These are phyloP conservation scores for Oreortyx pictus DNA, from an alignment of 2,797 vertebrate genomes.

Conservation along the genomic window DNA sequence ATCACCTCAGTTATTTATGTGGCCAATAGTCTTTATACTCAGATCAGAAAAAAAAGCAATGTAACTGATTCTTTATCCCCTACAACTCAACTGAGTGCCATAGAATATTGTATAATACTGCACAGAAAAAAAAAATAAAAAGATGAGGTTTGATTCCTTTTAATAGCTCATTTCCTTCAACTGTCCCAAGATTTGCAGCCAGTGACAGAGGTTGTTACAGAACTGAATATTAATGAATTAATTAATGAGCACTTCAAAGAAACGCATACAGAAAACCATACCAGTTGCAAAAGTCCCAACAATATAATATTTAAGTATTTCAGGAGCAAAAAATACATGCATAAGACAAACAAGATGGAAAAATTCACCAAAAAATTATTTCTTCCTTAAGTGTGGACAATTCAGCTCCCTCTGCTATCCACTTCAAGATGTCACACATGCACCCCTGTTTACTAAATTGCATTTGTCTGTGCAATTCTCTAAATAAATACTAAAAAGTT, in stretches of 20 bases:
- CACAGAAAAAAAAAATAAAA: neutral
- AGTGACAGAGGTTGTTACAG: neutral
- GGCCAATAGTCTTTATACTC: neutral
- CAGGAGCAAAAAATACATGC: neutral
- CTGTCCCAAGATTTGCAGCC: neutral
- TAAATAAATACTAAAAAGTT: neutral
- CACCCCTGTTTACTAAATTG: neutral
- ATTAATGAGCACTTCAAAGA: neutral
- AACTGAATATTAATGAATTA: neutral
- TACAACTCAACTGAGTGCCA: neutral
- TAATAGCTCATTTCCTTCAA: neutral
- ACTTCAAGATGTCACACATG: neutral
- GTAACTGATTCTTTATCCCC: neutral
- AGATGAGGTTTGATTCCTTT: neutral
- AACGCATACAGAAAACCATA: neutral
- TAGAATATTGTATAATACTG: neutral
- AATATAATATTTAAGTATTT: neutral
- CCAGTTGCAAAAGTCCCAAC: neutral
- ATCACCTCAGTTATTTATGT: neutral
- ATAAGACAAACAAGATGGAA: neutral
- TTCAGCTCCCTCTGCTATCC: accelerated
- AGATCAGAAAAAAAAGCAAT: neutral
- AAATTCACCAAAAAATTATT: neutral
- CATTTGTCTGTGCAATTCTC: neutral
- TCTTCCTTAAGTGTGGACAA: neutral